Evolutionary conservation across 2,113 vertebrate genomes (phyloP).

Genomic region (Ophthalmolycus amberensis): DNA sequence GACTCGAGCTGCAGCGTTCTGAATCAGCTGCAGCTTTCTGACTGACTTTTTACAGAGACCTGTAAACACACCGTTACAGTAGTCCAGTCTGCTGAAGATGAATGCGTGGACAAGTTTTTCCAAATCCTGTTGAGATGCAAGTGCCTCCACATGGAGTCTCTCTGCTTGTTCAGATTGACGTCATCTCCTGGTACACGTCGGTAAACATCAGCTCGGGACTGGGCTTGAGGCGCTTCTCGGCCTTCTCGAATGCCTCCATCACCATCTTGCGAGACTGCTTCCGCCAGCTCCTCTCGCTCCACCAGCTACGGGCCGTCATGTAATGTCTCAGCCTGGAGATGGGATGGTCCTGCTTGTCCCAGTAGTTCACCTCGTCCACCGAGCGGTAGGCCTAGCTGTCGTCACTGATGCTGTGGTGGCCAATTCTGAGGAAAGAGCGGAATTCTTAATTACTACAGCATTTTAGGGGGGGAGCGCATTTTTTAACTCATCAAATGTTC

Average conservation of each 20-base stretch:
- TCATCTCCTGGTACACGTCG: constrained; percentile 90
- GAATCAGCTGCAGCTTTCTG: too few relatives aligned
- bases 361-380: constrained; percentile 94
- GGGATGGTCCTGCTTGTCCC: constrained; percentile 97
- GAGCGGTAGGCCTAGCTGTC: constrained; percentile 96
- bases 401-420: constrained; percentile 96
- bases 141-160: constrained; percentile 85
- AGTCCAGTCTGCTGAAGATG: too few relatives aligned
- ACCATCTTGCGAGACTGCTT: constrained; percentile 91
- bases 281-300: constrained; percentile 91
- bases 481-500: background rate
- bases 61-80: too few relatives aligned
- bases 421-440: constrained; percentile 82
- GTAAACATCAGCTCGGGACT: constrained; percentile 86
- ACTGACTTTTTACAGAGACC: too few relatives aligned
- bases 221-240: constrained; percentile 89
- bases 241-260: constrained; percentile 93
- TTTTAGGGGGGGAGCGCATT: background rate
- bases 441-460: background rate
- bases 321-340: constrained; percentile 92
- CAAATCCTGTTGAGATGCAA: too few relatives aligned
- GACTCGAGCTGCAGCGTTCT: too few relatives aligned
- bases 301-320: constrained; percentile 86
- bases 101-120: too few relatives aligned
- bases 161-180: constrained; percentile 85